These are phyloP conservation scores for Drosophila kepulauana DNA, from an alignment of 1,140 invertebrate genomes.

Conservation along the genomic window DNA sequence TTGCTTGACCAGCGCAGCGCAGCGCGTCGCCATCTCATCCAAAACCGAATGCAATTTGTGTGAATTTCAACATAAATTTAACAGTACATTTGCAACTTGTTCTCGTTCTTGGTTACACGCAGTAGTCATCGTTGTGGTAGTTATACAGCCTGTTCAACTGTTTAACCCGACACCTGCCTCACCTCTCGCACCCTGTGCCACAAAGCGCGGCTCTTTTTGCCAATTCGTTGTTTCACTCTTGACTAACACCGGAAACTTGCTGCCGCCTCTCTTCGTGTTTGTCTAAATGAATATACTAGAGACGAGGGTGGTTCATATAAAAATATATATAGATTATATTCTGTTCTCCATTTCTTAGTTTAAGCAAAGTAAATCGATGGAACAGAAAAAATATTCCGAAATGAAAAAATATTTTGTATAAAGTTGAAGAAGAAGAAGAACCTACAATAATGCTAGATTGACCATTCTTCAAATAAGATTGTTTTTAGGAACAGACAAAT, in stretches of 20 bases:
- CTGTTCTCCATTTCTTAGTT: too few species aligned
- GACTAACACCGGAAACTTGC: constrained; percentile 65
- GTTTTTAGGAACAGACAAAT: too few species aligned
- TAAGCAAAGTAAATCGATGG: too few species aligned
- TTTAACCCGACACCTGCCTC: constrained; percentile 32
- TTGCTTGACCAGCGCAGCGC: constrained; percentile 51
- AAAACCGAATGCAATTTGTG: constrained; percentile 62
- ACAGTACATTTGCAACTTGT: constrained; percentile 74
- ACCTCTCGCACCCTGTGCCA: constrained; percentile 37
- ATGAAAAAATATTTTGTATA: too few species aligned
- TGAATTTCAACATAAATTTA: constrained; percentile 68
- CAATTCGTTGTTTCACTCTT: constrained; percentile 51
- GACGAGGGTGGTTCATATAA: constrained; percentile 1
- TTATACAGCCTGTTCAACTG: constrained; percentile 15
- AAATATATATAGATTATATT: not conserved
- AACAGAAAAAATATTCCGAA: too few species aligned
- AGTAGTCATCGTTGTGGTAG: not conserved
- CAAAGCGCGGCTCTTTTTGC: constrained; percentile 51
- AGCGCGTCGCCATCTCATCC: constrained; percentile 21
- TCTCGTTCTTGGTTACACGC: constrained; percentile 40
- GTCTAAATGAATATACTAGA: constrained; percentile 56
- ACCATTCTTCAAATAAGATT: too few species aligned
- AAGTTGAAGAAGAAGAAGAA: too few species aligned
- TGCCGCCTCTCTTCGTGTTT: constrained; percentile 33
- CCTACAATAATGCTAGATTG: too few species aligned